Percentiles rank a stretch among this genome's conserved stretches.
Conservation (phyloP, 1,140 invertebrate genomes). For the Drosophila asahinai region DNA sequence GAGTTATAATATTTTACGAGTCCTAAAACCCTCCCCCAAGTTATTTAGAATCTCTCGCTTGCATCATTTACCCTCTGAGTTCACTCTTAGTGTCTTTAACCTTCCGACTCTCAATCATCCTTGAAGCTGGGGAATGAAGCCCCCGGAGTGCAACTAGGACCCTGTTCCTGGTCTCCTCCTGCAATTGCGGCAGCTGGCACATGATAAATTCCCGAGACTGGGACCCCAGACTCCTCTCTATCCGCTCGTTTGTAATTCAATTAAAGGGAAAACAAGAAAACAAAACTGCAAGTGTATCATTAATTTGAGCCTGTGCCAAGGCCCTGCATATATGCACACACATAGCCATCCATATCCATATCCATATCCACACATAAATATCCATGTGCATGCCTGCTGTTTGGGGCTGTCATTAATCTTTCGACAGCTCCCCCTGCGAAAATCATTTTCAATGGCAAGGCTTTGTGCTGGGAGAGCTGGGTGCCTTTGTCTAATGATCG, state of each 20-base stretch:
- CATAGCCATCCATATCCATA: conserved; percentile 29
- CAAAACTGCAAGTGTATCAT: conserved; percentile 76
- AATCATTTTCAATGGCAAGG: conserved; percentile 80
- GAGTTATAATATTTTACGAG: not conserved
- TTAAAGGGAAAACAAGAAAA: conserved; percentile 67
- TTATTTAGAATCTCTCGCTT: not conserved
- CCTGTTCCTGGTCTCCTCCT: conserved; percentile 2
- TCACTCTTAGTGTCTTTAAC: conserved; percentile 5
- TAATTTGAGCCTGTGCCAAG: conserved; percentile 67
- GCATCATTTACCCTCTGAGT: not conserved
- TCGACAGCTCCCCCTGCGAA: conserved; percentile 60
- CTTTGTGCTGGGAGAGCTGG: conserved; percentile 57
- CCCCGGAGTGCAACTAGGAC: conserved; percentile 41
- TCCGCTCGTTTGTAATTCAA: conserved; percentile 63
- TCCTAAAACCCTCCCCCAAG: not conserved
- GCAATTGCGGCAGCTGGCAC: conserved; percentile 50
- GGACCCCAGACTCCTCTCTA: conserved; percentile 4
- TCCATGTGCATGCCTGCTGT: conserved; percentile 72
- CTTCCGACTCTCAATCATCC: conserved; percentile 31
- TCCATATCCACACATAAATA: conserved; percentile 24
- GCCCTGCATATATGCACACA: conserved; percentile 24
- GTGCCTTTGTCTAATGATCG: conserved; percentile 76
- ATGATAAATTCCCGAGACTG: conserved; percentile 45
- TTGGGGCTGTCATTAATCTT: conserved; percentile 79
- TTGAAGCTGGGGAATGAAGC: not conserved